Conservation (phyloP, 2,888 invertebrate species). For the Caenorhabditis afra region DNA sequence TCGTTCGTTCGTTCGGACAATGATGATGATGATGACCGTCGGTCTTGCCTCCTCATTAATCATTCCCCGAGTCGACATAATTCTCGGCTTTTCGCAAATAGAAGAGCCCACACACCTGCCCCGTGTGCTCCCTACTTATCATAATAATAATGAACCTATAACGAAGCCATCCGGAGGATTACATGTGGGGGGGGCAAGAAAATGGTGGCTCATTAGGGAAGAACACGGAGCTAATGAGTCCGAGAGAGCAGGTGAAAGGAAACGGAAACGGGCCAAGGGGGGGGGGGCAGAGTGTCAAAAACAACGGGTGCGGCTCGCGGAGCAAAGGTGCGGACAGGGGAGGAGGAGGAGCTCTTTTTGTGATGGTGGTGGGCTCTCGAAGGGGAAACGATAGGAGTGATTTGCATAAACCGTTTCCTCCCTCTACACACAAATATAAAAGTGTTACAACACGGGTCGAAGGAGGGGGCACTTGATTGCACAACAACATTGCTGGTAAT, state of each 20-base stretch:
- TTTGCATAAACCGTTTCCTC: constrained; percentile 19
- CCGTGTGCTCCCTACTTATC: constrained; percentile 16
- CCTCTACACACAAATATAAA: background rate
- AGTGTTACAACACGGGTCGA: background rate
- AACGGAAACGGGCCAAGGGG: background rate
- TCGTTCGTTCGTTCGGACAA: background rate
- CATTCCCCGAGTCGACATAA: constrained; percentile 23
- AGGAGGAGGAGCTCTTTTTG: too few relatives aligned
- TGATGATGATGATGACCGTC: too few relatives aligned
- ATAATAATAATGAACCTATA: constrained; percentile 25
- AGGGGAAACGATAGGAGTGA: background rate
- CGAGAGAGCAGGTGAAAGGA: constrained; percentile 16
- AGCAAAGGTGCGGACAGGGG: background rate
- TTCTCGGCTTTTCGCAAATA: constrained; percentile 21
- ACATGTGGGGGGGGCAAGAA: too few relatives aligned
- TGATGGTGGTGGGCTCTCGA: background rate
- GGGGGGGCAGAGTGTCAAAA: constrained; percentile 22
- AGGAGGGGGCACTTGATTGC: constrained; percentile 18
- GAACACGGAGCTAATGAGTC: constrained; percentile 25
- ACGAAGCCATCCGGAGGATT: too few relatives aligned
- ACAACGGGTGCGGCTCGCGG: background rate
- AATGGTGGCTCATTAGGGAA: constrained; percentile 31
- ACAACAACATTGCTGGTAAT: constrained; percentile 29
- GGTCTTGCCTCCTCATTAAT: constrained; percentile 22
- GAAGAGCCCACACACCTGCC: constrained; percentile 11